Base-by-base conservation (phyloP, 1,140 invertebrate genomes). In the Whitmania pigra region DNA sequence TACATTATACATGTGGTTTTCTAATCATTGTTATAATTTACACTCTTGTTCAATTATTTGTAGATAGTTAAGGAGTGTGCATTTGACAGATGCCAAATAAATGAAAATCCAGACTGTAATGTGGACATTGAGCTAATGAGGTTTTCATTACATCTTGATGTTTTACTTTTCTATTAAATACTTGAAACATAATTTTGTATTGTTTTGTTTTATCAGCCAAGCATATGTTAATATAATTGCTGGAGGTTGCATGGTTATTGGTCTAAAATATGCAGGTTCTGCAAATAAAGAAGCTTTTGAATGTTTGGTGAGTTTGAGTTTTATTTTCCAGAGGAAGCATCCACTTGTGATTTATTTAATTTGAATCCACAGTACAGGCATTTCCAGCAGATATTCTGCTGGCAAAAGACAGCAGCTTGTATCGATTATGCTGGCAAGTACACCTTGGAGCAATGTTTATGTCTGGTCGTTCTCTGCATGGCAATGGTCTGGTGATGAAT, bases 41-140 rank as follows among this genome's bases (percentile, higher is more conserved):
- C 27, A 54, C 27, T 49, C 7, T 67, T 67, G 20, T 73, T 67
- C 57, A 73, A 31, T 73, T 74, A 66, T 53, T 74, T 77, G 17
- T 74, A 82, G 79, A 87, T 89, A 18, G 89, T 93, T 66, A 83
- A 77, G 22, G 77, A 81, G 49, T 81, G 79, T 78, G 82, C 81
- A 5, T 84, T 83, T 74, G 79, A 79, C 27, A 78, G 76, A 72
- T 72, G 69, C 31, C 53, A 76, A 73, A 76, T 71, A 20, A 72
- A 75, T 18, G 77, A 77, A 29, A 77, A 78, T 68, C 63, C 49
- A 27, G 79, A 82, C 71, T 75, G 84, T 29, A 85, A 87, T 73
- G 87, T 95, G 18, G 93, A 97, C 82, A 89, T 91, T 80, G 93
- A 97, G 85, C 93, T 93, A 43, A 94, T 95, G 87, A 93, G 92